Evolutionary conservation across 2,113 vertebrate genomes (phyloP).

Genomic region (Lichenostomus cassidix): DNA sequence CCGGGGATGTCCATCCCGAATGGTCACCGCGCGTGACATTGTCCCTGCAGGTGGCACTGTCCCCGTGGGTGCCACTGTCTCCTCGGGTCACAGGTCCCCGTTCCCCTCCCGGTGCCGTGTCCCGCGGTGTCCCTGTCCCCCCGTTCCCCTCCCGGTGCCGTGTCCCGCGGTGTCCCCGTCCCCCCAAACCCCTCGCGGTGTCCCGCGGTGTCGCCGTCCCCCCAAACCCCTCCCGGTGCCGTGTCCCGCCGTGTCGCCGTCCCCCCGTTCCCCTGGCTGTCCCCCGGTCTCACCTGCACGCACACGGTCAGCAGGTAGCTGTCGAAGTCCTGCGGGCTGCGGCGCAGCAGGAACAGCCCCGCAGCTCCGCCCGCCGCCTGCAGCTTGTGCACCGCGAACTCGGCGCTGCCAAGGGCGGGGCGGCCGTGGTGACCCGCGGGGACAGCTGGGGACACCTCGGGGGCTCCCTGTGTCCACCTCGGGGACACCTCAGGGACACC

Average conservation of each 20-base stretch:
- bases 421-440: accelerated
- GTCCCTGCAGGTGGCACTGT: too few relatives aligned
- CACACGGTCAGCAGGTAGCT: conserved; percentile 88
- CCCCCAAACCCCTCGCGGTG: too few relatives aligned
- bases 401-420: conserved; percentile 63
- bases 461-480: neutral
- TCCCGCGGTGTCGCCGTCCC: too few relatives aligned
- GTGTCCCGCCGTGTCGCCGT: neutral
- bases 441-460: neutral
- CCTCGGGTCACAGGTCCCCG: too few relatives aligned
- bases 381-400: conserved; percentile 87
- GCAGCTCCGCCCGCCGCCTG: conserved; percentile 70
- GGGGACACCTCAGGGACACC: too few relatives aligned
- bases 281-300: conserved; percentile 76
- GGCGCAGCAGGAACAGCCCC: conserved; percentile 85
- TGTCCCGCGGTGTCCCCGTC: too few relatives aligned
- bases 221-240: too few relatives aligned
- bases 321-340: conserved; percentile 86
- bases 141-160: too few relatives aligned
- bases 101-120: too few relatives aligned
- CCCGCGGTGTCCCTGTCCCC: too few relatives aligned
- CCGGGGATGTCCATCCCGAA: accelerated
- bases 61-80: too few relatives aligned
- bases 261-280: neutral
- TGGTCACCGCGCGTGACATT: accelerated